Evolutionary conservation across 2,888 invertebrate species (phyloP).

Genomic region (Urechis unicinctus): DNA sequence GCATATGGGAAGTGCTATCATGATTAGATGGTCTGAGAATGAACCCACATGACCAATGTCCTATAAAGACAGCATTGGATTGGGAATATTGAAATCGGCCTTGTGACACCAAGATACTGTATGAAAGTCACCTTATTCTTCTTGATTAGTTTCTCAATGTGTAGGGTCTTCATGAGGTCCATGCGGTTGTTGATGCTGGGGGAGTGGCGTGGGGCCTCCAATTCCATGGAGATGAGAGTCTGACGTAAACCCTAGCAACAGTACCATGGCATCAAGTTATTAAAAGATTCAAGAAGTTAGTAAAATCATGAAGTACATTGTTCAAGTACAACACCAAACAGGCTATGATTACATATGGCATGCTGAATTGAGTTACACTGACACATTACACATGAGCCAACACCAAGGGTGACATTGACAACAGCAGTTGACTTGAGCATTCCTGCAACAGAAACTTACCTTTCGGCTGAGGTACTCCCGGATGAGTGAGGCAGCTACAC

Average conservation of each 20-base stretch:
- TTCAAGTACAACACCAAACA: neutral
- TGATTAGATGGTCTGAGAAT: no score
- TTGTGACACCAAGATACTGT: no score
- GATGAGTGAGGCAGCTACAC: neutral
- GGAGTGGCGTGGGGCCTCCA: neutral
- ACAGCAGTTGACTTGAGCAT: no score
- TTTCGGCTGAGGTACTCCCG: neutral
- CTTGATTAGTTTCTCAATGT: neutral
- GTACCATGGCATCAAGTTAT: neutral
- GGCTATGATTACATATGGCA: no score
- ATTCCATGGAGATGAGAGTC: neutral
- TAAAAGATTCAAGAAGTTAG: neutral
- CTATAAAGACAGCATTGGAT: no score
- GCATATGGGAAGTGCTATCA: no score
- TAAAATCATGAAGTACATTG: neutral
- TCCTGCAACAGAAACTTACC: neutral
- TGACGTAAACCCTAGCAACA: neutral
- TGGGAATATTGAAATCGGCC: no score
- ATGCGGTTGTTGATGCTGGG: neutral
- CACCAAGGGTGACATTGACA: no score
- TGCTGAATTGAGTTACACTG: no score
- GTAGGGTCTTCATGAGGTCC: neutral
- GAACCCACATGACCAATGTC: no score
- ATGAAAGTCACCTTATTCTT: neutral
- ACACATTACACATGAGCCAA: no score